Conservation (phyloP, 1,140 invertebrate genomes). For the Cotesia vestalis region DNA sequence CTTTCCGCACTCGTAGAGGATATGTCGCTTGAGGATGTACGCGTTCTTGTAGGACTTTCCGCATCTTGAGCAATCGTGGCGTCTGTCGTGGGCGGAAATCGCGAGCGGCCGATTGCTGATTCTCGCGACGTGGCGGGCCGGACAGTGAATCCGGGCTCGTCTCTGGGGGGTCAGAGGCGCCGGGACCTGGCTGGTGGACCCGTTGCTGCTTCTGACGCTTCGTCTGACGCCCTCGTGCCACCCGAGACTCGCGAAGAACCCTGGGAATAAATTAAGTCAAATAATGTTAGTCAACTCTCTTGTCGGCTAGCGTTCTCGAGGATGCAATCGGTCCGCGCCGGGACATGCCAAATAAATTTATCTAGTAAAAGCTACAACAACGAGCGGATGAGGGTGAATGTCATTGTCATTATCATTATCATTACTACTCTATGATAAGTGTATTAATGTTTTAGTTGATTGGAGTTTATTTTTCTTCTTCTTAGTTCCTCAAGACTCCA, state of each 20-base stretch:
- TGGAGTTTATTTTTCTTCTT: background rate
- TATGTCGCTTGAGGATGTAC: conserved; percentile 64
- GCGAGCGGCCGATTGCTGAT: conserved; percentile 55
- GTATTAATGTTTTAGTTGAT: too few species aligned
- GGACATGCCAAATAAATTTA: conserved; percentile 61
- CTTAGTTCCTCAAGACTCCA: background rate
- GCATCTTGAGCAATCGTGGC: conserved; percentile 63
- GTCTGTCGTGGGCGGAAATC: conserved; percentile 56
- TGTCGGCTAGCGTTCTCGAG: background rate
- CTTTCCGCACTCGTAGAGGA: conserved; percentile 67
- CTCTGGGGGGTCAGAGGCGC: conserved; percentile 58
- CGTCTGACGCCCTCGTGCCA: conserved; percentile 51
- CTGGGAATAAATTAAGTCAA: conserved; percentile 46
- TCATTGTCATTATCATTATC: too few species aligned
- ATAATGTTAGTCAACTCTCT: conserved; percentile 33
- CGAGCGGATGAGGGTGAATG: conserved; percentile 54
- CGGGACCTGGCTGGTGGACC: conserved; percentile 46
- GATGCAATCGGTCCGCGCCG: conserved; percentile 40
- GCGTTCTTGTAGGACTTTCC: conserved; percentile 65
- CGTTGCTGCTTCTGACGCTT: conserved; percentile 21
- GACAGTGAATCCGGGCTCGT: conserved; percentile 57
- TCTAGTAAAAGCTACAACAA: conserved; percentile 61
- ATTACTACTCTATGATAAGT: too few species aligned
- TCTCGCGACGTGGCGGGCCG: conserved; percentile 50
- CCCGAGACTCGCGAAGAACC: conserved; percentile 59